Conservation (phyloP, 1,140 invertebrate genomes). For the Ectropis grisescens region DNA sequence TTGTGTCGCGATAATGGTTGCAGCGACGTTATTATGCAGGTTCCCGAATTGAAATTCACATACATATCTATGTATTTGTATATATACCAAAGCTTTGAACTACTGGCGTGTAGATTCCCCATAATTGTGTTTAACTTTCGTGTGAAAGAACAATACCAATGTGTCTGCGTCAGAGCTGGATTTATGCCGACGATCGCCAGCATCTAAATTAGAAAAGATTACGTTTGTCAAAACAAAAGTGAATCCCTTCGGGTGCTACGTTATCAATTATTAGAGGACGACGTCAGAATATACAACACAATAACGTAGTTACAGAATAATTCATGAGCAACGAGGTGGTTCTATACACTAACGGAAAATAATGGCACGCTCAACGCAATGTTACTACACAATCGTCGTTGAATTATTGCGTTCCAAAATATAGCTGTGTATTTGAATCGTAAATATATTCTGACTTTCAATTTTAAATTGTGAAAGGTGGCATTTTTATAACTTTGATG, state of each 20-base stretch:
- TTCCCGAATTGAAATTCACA: neutral
- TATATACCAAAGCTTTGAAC: no score
- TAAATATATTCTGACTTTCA: no score
- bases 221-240: neutral
- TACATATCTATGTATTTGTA: neutral
- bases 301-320: conserved; percentile 2
- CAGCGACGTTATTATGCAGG: neutral
- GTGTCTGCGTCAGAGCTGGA: no score
- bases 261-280: conserved; percentile 9
- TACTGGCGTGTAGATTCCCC: no score
- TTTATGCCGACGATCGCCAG: no score
- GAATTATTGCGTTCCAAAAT: conserved; percentile 2
- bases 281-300: conserved; percentile 5
- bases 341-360: conserved; percentile 4
- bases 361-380: conserved; percentile 2
- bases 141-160: no score
- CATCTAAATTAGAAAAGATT: no score
- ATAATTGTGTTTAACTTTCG: no score
- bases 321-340: no score
- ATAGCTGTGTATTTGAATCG: no score
- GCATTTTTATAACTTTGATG: no score
- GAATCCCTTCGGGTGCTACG: conserved; percentile 2
- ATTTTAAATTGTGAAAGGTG: no score
- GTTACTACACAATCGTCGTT: conserved; percentile 5
- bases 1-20: neutral